These are phyloP conservation scores for Chrosomus eos DNA, from an alignment of 2,797 vertebrate genomes.

Conservation along the genomic window DNA sequence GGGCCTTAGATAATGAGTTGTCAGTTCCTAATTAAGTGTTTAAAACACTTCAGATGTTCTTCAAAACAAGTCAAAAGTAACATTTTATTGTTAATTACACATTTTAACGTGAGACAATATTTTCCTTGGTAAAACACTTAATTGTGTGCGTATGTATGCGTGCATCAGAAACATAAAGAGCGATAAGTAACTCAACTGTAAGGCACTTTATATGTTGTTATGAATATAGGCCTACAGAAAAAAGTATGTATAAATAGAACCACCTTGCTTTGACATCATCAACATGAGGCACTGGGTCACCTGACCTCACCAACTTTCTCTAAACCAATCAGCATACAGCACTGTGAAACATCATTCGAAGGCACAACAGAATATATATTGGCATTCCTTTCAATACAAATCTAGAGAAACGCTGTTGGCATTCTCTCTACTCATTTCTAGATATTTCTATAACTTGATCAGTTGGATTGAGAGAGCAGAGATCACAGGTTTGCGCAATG, in stretches of 20 bases:
- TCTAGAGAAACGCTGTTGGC: background rate
- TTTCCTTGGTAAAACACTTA: background rate
- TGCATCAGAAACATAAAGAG: conserved; percentile 18
- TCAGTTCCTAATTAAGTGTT: background rate
- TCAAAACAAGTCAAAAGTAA: background rate
- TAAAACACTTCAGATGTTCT: background rate
- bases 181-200: background rate
- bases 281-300: conserved; percentile 14
- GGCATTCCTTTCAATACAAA: background rate
- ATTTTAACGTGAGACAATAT: conserved; percentile 12
- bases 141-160: background rate
- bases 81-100: conserved; percentile 33
- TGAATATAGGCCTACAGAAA: conserved; percentile 25
- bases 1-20: background rate
- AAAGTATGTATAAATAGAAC: conserved; percentile 18
- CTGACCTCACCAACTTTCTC: conserved; percentile 17
- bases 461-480: conserved; percentile 17
- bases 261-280: conserved; percentile 30
- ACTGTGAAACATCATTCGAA: conserved; percentile 4
- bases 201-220: conserved; percentile 11
- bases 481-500: background rate
- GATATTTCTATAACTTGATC: conserved; percentile 13
- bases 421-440: conserved; percentile 15
- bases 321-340: conserved; percentile 25
- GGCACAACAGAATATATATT: background rate